These are phyloP conservation scores for Coremacera marginata DNA, from an alignment of 2,888 invertebrate species.

Conservation along the genomic window DNA sequence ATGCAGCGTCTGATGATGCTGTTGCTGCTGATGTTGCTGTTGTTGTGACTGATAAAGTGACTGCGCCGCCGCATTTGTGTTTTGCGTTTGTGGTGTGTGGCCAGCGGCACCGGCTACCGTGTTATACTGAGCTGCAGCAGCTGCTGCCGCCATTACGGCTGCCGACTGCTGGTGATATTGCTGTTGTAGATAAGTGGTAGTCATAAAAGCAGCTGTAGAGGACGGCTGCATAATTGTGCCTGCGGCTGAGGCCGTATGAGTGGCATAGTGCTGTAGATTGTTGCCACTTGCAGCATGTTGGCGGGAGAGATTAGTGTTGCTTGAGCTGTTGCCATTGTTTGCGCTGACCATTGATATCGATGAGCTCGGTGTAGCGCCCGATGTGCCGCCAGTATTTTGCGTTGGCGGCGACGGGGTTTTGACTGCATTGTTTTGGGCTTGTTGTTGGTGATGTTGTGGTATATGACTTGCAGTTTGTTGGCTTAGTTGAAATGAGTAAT, in stretches of 20 bases:
- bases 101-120: conserved; percentile 41
- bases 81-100: conserved; percentile 33
- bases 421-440: conserved; percentile 34
- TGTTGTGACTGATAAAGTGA: conserved; percentile 47
- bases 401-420: conserved; percentile 45
- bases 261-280: conserved; percentile 41
- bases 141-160: conserved; percentile 41
- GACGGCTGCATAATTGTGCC: conserved; percentile 36
- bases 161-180: conserved; percentile 40
- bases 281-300: conserved; percentile 33
- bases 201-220: conserved; percentile 43
- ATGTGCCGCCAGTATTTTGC: conserved; percentile 19
- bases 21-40: conserved; percentile 48
- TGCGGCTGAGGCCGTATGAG: conserved; percentile 9
- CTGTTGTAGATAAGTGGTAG: conserved; percentile 42
- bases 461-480: conserved; percentile 42
- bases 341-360: conserved; percentile 5
- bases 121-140: conserved; percentile 42
- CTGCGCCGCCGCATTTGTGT: conserved; percentile 35
- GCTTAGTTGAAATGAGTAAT: conserved; percentile 15
- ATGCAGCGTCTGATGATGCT: conserved; percentile 49
- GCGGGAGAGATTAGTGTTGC: conserved; percentile 36
- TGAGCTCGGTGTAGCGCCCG: not conserved
- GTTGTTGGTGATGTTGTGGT: conserved; percentile 47
- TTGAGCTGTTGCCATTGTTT: conserved; percentile 21